A percentile compares a stretch with the other conserved stretches of the same genome.
These are phyloP conservation scores for Augiades crinisus DNA, from an alignment of 2,888 invertebrate species.

Conservation along the genomic window DNA sequence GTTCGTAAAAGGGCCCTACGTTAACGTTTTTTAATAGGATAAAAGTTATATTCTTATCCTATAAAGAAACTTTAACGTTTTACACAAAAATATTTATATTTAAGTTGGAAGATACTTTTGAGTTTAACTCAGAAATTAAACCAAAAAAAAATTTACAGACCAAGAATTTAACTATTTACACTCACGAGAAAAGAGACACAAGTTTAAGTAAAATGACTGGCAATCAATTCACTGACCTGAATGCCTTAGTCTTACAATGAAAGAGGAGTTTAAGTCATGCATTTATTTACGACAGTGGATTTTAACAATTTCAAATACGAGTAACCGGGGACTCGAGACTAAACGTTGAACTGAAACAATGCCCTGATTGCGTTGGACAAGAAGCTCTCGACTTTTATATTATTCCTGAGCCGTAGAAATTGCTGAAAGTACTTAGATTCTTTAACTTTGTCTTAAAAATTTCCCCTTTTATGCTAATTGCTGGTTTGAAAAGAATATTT, in stretches of 20 bases:
- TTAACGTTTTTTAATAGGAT: too few species aligned
- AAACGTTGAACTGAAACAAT: slow-evolving; percentile 22
- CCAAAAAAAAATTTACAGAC: too few species aligned
- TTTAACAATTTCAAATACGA: slow-evolving; percentile 19
- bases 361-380: slow-evolving; percentile 18
- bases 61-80: too few species aligned
- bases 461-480: slow-evolving; percentile 6
- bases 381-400: slow-evolving; percentile 20
- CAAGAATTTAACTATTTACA: too few species aligned
- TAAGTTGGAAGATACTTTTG: too few species aligned
- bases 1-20: too few species aligned
- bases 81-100: too few species aligned
- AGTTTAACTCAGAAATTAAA: too few species aligned
- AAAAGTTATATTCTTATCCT: too few species aligned
- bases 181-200: too few species aligned
- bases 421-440: slow-evolving; percentile 16
- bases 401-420: slow-evolving; percentile 17
- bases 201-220: slow-evolving; percentile 15
- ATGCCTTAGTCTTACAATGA: slow-evolving; percentile 16
- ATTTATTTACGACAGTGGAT: slow-evolving; percentile 20
- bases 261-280: slow-evolving; percentile 24
- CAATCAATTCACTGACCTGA: slow-evolving; percentile 25
- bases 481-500: too few species aligned
- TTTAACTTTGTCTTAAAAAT: slow-evolving; percentile 8
- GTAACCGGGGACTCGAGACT: slow-evolving; percentile 7